Evolutionary conservation across 1,140 invertebrate genomes (phyloP), one percentile per base, ranked within the genome.

Genomic region (Doryteuthis pealeii): DNA sequence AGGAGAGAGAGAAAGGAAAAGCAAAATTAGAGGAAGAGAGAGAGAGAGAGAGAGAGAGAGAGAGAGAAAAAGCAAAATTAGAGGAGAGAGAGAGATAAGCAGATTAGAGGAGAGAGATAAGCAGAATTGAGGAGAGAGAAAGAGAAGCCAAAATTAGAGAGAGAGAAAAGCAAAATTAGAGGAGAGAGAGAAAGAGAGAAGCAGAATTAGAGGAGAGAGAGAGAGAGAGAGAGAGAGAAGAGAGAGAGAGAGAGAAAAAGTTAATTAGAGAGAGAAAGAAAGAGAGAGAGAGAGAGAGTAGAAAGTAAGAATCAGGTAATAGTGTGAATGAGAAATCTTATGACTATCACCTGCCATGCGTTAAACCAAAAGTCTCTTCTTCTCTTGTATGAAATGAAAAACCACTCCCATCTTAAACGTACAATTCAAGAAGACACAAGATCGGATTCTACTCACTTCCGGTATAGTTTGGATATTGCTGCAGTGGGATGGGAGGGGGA

Each of bases 1-100:
- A n/a, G n/a, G n/a, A n/a, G 43, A 72, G 71, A 72, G 43, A 45
- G 43, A 72, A 43, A 72, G 43, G 31, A 31, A 72, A 43, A 72
- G 49, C 15, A 31, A n/a, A 15, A 72, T 30, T 30, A 58, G 5
- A 31, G 12, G 14, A 30, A 54, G 58, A 45, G 10, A 12, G 31
- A 31, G n/a, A 45, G 33, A 71, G 69, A 71, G 33, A 18, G 33
- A 71, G 22, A 33, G 26, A 71, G 15, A 2, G 33, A 32, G 32
- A 33, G 15, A 40, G 31, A n/a, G 69, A 33, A 18, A 26, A 33
- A 35, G 10, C 26, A 71, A 35, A 33, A 15, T 31, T 32, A 35
- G 31, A 1, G 31, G 26, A 31, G 43, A 72, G 35, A 72, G 22
- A 45, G 71, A 54, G 43, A 54, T 62, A 49, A 49, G 22, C 45